A percentile compares a stretch with the other conserved stretches of the same genome.
Evolutionary conservation across 2,113 vertebrate genomes (phyloP).

Genomic region (Sylvia atricapilla): DNA sequence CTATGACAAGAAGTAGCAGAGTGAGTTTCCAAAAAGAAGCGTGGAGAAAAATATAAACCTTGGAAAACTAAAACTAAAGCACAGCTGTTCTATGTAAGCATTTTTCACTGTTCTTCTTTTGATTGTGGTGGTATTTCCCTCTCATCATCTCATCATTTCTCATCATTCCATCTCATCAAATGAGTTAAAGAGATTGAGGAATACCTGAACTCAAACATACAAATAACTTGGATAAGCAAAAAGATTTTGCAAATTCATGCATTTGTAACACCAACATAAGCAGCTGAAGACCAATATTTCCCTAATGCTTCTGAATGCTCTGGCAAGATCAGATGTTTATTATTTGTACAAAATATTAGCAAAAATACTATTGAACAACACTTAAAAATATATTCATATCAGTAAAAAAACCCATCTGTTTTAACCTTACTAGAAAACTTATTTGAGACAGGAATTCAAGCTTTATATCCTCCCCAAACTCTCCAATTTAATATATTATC

Average conservation of each 20-base stretch:
- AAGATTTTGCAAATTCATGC: not conserved
- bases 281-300: not conserved
- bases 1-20: not conserved
- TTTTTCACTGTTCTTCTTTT: not conserved
- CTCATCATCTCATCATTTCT: not conserved
- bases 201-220: not conserved
- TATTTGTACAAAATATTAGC: not conserved
- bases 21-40: not conserved
- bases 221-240: not conserved
- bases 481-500: not conserved
- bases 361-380: not conserved
- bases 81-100: not conserved
- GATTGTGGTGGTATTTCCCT: not conserved
- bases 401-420: not conserved
- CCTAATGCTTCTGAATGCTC: not conserved
- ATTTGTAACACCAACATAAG: not conserved
- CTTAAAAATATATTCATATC: not conserved
- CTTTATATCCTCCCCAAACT: not conserved
- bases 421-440: not conserved
- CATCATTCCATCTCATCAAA: not conserved
- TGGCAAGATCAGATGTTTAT: not conserved
- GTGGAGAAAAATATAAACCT: not conserved
- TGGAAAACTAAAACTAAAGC: not conserved
- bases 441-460: not conserved
- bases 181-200: not conserved